phyloP scores from a whole-genome alignment of 2,888 invertebrate species.

The Dione vanillae region DNA sequence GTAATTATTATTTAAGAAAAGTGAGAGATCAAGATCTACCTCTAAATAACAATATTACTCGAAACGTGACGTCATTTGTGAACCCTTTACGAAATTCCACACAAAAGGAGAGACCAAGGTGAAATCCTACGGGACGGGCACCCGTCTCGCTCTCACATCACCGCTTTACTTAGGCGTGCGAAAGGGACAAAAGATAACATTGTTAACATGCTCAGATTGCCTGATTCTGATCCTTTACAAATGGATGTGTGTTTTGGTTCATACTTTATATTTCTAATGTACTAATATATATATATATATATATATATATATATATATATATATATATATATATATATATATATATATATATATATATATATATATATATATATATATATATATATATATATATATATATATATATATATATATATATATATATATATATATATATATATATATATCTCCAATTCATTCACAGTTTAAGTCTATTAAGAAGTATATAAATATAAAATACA shows the following conservation, averaged over 20 bases:
- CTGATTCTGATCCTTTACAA: neutral
- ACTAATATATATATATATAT: neutral
- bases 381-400: too few species aligned
- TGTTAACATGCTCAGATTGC: constrained; percentile 15
- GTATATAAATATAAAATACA: constrained; percentile 20
- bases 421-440: too few species aligned
- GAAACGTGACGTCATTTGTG: constrained; percentile 10
- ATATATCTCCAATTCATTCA: neutral
- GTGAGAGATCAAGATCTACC: neutral
- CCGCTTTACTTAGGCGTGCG: neutral
- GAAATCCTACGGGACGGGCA: constrained; percentile 29
- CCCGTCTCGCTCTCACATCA: constrained; percentile 13
- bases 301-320: too few species aligned
- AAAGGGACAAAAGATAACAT: constrained; percentile 22
- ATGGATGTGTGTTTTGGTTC: neutral
- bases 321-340: too few species aligned
- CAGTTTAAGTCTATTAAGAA: constrained; percentile 20
- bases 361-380: too few species aligned
- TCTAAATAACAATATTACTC: neutral
- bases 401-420: too few species aligned
- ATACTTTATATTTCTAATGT: neutral
- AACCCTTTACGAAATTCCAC: constrained; percentile 24
- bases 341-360: too few species aligned
- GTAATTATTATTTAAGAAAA: too few species aligned
- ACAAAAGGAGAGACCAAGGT: constrained; percentile 32